phyloP scores from a whole-genome alignment of 1,140 invertebrate genomes.

The Holotrichia oblita region DNA sequence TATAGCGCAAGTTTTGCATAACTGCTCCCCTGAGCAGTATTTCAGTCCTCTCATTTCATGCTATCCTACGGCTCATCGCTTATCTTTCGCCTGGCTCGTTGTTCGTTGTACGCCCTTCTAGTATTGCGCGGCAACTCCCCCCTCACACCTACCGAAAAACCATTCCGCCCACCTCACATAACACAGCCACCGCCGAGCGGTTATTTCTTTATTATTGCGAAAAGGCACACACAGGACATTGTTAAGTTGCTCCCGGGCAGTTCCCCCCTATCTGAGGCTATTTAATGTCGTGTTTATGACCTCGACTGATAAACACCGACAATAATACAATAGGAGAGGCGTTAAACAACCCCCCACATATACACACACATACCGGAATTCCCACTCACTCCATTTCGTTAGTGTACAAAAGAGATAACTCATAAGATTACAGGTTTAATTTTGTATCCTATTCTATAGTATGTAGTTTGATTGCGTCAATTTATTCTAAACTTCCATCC shows the following conservation, averaged over 20 bases:
- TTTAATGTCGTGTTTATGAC: slow-evolving; percentile 49
- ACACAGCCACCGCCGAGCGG: not conserved
- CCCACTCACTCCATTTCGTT: no score
- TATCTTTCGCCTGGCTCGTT: slow-evolving; percentile 46
- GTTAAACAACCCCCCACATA: no score
- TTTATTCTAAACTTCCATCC: no score
- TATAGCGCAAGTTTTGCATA: slow-evolving; percentile 55
- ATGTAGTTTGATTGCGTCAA: no score
- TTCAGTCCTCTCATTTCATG: slow-evolving; percentile 46
- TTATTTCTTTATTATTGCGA: slow-evolving; percentile 54
- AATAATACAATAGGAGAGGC: slow-evolving; percentile 1
- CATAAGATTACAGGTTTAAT: not conserved
- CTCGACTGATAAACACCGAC: slow-evolving; percentile 25
- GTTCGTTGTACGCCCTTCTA: slow-evolving; percentile 16
- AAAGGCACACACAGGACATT: no score
- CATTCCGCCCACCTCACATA: not conserved
- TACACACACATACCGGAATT: no score
- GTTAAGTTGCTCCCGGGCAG: slow-evolving; percentile 45
- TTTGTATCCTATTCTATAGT: not conserved
- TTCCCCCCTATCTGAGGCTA: slow-evolving; percentile 39
- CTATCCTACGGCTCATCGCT: slow-evolving; percentile 45
- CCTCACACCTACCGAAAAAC: not conserved
- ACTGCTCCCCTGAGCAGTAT: slow-evolving; percentile 52
- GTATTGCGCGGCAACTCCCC: not conserved
- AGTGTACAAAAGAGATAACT: no score